Conservation (phyloP, 2,113 vertebrate species). For the Mastomys natalensis region DNA sequence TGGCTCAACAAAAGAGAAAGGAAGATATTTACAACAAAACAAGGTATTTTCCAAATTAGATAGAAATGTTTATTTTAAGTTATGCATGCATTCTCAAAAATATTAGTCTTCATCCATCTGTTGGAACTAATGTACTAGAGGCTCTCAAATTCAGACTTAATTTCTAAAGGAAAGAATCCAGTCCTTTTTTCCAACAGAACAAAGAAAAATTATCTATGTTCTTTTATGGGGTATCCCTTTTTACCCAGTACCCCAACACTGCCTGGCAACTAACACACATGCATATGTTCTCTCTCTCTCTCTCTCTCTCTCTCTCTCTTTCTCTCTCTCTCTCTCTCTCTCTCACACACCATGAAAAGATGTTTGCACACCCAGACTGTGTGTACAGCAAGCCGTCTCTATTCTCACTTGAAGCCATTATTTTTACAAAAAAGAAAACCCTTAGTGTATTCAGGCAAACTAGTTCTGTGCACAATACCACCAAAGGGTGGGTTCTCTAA, state of each 20-base stretch:
- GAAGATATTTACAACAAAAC: background rate
- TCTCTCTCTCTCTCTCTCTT: background rate
- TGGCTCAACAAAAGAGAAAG: background rate
- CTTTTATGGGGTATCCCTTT: background rate
- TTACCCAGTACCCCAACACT: accelerated
- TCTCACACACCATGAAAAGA: background rate
- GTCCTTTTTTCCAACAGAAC: background rate
- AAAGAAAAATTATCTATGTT: background rate
- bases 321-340: too few relatives aligned
- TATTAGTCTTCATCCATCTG: background rate
- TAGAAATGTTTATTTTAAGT: background rate
- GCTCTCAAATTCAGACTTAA: background rate
- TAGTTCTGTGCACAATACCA: background rate
- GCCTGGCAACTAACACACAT: background rate
- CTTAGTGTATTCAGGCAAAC: background rate
- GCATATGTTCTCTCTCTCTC: background rate
- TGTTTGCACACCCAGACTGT: background rate
- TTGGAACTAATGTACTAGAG: background rate
- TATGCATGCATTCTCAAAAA: background rate
- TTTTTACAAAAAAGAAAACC: conserved; percentile 44
- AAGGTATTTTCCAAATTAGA: background rate
- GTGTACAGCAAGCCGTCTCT: background rate
- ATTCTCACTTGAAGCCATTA: background rate
- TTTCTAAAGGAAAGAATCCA: background rate
- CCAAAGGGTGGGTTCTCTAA: background rate